Evolutionary conservation across 2,888 invertebrate genomes (phyloP).

Genomic region (Xylophagus ater): DNA sequence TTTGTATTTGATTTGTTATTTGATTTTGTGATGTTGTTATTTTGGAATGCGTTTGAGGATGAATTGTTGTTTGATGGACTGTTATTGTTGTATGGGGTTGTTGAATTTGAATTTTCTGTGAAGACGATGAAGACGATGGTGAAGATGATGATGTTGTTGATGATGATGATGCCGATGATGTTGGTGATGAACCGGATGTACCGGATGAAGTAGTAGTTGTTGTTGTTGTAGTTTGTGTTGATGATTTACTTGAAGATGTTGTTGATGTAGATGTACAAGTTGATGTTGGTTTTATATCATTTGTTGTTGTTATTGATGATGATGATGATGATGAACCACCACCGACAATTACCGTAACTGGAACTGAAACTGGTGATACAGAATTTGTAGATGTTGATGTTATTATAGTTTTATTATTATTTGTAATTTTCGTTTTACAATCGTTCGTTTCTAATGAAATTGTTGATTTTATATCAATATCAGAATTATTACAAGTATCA

Average conservation of each 20-base stretch:
- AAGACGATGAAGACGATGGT: conserved; percentile 8
- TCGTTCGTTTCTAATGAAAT: too few species aligned
- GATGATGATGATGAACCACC: too few species aligned
- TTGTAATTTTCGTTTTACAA: too few species aligned
- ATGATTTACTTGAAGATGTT: not conserved
- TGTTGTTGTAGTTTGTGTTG: not conserved
- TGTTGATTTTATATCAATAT: too few species aligned
- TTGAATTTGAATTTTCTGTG: conserved; percentile 19
- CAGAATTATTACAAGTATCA: too few species aligned
- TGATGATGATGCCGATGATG: too few species aligned
- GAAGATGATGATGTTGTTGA: conserved; percentile 2
- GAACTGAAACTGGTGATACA: conserved; percentile 13
- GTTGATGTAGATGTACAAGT: conserved; percentile 4
- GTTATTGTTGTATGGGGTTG: conserved; percentile 21
- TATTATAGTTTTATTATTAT: not conserved
- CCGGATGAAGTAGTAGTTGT: not conserved
- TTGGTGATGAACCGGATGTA: not conserved
- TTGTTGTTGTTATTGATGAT: conserved; percentile 5
- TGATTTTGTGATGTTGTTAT: conserved; percentile 8
- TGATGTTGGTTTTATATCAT: not conserved
- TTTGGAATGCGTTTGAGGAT: conserved; percentile 17
- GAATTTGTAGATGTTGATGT: not conserved
- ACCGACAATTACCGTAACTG: conserved; percentile 21
- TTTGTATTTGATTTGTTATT: conserved; percentile 19
- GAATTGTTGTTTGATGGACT: conserved; percentile 21